phyloP scores from a whole-genome alignment of 1,140 invertebrate genomes.

The Zophobas atratus region DNA sequence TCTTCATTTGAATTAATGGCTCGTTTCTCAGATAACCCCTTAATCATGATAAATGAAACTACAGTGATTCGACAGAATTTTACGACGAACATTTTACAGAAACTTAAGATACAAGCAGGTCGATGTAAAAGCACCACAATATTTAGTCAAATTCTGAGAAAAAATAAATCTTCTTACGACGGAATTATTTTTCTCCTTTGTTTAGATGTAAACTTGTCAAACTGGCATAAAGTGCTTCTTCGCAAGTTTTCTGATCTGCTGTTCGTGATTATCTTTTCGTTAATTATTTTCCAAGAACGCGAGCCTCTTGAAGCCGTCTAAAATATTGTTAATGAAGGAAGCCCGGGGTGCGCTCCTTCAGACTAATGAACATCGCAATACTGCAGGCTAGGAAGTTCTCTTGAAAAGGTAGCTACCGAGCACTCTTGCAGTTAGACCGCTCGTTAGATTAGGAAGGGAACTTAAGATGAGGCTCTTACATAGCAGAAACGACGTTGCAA shows the following conservation, averaged over 20 bases:
- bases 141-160: constrained; percentile 1
- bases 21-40: constrained; percentile 59
- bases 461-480: constrained; percentile 34
- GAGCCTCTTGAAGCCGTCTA: constrained; percentile 44
- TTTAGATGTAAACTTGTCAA: constrained; percentile 28
- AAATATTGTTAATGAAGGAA: constrained; percentile 49
- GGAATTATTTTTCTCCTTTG: constrained; percentile 16
- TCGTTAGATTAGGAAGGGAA: constrained; percentile 46
- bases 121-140: neutral
- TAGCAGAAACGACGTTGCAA: constrained; percentile 29
- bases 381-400: constrained; percentile 38
- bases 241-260: constrained; percentile 36
- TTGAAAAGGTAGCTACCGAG: constrained; percentile 42
- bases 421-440: constrained; percentile 46
- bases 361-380: constrained; percentile 46
- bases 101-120: neutral
- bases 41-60: constrained; percentile 58
- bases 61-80: constrained; percentile 57
- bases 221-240: constrained; percentile 29
- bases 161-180: neutral
- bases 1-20: constrained; percentile 60
- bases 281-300: constrained; percentile 46
- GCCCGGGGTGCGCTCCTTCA: constrained; percentile 36
- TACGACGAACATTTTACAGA: constrained; percentile 32
- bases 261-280: constrained; percentile 42